Evolutionary conservation across 2,113 vertebrate species (phyloP), one percentile per base, ranked within the genome.

Genomic region (Chionodraco myersi): DNA sequence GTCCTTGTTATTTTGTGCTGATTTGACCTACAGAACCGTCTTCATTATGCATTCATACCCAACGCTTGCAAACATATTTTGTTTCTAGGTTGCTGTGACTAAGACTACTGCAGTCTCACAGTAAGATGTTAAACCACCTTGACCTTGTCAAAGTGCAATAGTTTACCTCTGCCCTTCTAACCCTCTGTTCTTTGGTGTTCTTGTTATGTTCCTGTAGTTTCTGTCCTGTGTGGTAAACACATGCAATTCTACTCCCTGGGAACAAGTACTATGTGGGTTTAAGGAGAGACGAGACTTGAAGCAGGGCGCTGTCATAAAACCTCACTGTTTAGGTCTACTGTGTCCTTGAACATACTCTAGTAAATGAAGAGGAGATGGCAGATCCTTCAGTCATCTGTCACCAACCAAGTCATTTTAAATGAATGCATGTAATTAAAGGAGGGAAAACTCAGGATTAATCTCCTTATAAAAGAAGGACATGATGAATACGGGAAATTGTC

Each of bases 341-440:
- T 82, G 30, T 58, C 78, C 72, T 86, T 66, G 70, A 77, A 72
- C 56, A 66, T 73, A 58, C 65, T 26, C 4, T 26, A 5, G n/a
- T 56, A 64, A 86, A 79, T 86, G 79, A 90, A 56, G 83, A 79
- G 45, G 78, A 84, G 84, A 77, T 72, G 87, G 72, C 83, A 87
- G 87, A 92, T 89, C 60, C 63, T 75, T 53, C 10, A 8, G 52
- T 72, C 79, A 47, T 71, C 79, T 88, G 75, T 90, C 87, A 85
- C 9, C 77, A 82, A 15, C 44, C 26, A 45, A 80, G 41, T 82
- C 1, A 84, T 86, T 73, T 75, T 34, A 79, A 48, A 76, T 61
- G 0, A 78, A 63, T 79, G 47, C 41, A 61, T 72, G 16, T 71
- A 45, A 61, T 68, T 14, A 71, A 69, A 78, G 9, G 9, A 79